Base-by-base conservation (phyloP, 1,140 invertebrate genomes). In the Scaptomyza graminum region DNA sequence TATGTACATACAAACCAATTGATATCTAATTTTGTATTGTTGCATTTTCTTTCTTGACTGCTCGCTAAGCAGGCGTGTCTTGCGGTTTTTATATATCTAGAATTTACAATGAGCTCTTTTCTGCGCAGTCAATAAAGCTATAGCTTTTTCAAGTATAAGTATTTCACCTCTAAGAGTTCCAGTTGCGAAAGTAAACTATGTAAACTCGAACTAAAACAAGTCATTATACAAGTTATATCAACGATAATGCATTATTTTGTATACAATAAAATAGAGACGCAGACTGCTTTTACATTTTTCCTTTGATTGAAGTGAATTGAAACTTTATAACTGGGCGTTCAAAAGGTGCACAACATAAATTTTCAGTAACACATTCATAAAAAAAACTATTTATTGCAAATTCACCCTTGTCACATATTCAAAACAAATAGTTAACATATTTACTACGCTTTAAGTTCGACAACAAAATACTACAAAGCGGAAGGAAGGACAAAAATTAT, bases 351-450 rank as follows among this genome's bases (percentile, higher is more conserved):
- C 60, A 34, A 66, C 43, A 44, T 15, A 9, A 16, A 66, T 22
- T 80, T 76, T 63, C 16, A 43, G n/a, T 8, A 37, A 13, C 16
- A 25, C 41, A 15, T 28, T 15, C 54, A 44, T 56, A 56, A 56
- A 28, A 6, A 15, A 57, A 69, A 69, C 2, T 9, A 34, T 34
- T 62, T 39, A 72, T 72, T 63, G 18, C 15, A 13, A 72, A 72
- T 67, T 61, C 57, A 12, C 15, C 11, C 31, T 39, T 49, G 13
- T 28, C 15, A 37, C 50, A 81, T 69, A 62, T 82, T 76, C 63
- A 64, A 61, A 60, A 61, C 44, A 83, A 83, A 78, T 78, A 82
- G 50, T 61, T 78, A 57, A 56, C 55, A 66, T 50, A 62, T 74
- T 74, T 74, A n/a, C 66, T 74, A 67, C 73, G 67, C 68, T 50